Percentiles rank a stretch among this genome's conserved stretches.
Conservation (phyloP, 2,797 vertebrate species). For the Somateria mollissima region DNA sequence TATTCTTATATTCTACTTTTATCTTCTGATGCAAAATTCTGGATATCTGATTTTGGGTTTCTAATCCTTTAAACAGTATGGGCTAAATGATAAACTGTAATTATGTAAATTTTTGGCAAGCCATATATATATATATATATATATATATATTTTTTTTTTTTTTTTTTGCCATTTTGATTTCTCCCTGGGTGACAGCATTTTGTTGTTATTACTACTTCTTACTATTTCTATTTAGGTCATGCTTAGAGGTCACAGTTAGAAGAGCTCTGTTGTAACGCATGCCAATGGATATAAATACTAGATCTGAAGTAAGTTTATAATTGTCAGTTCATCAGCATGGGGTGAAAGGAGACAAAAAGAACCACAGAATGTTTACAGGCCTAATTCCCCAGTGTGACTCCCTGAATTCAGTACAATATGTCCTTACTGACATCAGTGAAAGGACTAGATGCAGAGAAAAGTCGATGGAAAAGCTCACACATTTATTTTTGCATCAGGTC, state of each 20-base stretch:
- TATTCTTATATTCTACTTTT: background rate
- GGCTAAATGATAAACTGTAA: background rate
- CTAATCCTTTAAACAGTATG: background rate
- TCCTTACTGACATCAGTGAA: background rate
- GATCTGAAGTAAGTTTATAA: background rate
- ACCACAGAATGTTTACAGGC: background rate
- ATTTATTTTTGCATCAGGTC: background rate
- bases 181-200: background rate
- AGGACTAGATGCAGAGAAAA: background rate
- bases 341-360: background rate
- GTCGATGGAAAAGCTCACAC: background rate
- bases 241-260: background rate
- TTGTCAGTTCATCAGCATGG: background rate
- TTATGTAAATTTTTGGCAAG: background rate
- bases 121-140: too few species aligned
- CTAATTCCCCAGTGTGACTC: background rate
- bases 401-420: background rate
- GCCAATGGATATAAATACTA: background rate
- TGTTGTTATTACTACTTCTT: background rate
- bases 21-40: background rate
- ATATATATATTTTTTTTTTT: too few species aligned
- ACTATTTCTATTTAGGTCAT: background rate
- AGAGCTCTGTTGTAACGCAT: background rate
- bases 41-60: background rate
- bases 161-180: background rate